A percentile compares a stretch with the other conserved stretches of the same genome.
These are phyloP conservation scores for Heliconius hortense DNA, from an alignment of 2,888 invertebrate species.

Conservation along the genomic window DNA sequence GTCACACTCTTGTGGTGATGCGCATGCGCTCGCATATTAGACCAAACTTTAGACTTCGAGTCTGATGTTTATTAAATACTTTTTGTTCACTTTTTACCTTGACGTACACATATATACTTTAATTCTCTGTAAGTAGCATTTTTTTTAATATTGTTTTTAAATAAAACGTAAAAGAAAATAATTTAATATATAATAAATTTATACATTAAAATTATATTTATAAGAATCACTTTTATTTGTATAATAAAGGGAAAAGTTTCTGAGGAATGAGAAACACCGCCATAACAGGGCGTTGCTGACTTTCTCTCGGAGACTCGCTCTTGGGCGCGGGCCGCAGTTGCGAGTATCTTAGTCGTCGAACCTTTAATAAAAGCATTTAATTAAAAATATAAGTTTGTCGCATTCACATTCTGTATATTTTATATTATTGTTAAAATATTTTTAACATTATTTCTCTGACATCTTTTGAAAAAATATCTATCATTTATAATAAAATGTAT, in stretches of 20 bases:
- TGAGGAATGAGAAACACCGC: conserved; percentile 73
- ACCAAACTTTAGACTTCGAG: conserved; percentile 2
- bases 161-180: no score
- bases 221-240: conserved; percentile 51
- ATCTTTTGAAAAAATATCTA: no score
- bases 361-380: conserved; percentile 37
- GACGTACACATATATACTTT: no score
- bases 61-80: neutral
- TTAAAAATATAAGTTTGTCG: conserved; percentile 7
- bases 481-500: no score
- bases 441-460: neutral
- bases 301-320: conserved; percentile 64
- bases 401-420: neutral
- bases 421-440: neutral
- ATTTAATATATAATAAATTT: neutral
- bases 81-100: neutral
- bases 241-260: conserved; percentile 68
- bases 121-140: no score
- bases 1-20: conserved; percentile 76
- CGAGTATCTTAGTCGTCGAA: conserved; percentile 34
- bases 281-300: conserved; percentile 73
- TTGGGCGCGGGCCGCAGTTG: conserved; percentile 56
- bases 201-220: conserved; percentile 1
- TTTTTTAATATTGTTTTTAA: neutral
- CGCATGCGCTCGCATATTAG: conserved; percentile 51